phyloP scores from a whole-genome alignment of 2,797 vertebrate genomes.

The Hypotaenidia okinawae region DNA sequence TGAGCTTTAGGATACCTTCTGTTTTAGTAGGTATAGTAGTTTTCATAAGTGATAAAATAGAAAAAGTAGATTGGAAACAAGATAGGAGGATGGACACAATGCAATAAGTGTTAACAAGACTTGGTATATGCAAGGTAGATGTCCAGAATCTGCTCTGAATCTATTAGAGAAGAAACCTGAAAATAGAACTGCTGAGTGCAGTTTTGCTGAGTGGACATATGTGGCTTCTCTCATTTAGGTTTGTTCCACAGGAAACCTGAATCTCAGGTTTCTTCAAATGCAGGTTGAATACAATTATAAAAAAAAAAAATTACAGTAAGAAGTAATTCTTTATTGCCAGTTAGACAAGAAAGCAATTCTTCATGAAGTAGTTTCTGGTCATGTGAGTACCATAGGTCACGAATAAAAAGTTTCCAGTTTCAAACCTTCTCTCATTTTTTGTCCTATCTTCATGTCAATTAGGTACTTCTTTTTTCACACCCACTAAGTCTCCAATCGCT shows the following conservation, averaged over 20 bases:
- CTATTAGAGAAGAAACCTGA: background rate
- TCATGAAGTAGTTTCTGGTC: background rate
- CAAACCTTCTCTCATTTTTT: background rate
- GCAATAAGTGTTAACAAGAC: background rate
- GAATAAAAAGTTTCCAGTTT: background rate
- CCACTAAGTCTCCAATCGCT: background rate
- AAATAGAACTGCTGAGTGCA: background rate
- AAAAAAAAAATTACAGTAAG: background rate
- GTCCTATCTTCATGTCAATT: background rate
- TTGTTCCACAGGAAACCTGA: background rate
- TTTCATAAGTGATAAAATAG: background rate
- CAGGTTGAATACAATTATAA: background rate
- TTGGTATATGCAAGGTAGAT: background rate
- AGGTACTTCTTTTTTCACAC: fast-evolving
- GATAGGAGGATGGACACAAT: background rate
- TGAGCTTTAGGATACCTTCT: background rate
- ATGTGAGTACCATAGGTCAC: background rate
- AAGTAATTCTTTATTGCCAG: background rate
- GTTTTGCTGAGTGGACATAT: background rate
- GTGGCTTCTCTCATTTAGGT: background rate
- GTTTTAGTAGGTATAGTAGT: background rate
- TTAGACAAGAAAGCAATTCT: background rate
- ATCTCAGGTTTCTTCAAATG: background rate
- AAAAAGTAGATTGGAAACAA: background rate
- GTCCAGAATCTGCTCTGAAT: background rate